Base-by-base conservation (phyloP, 2,888 invertebrate species). In the Pogonocherus hispidulus region DNA sequence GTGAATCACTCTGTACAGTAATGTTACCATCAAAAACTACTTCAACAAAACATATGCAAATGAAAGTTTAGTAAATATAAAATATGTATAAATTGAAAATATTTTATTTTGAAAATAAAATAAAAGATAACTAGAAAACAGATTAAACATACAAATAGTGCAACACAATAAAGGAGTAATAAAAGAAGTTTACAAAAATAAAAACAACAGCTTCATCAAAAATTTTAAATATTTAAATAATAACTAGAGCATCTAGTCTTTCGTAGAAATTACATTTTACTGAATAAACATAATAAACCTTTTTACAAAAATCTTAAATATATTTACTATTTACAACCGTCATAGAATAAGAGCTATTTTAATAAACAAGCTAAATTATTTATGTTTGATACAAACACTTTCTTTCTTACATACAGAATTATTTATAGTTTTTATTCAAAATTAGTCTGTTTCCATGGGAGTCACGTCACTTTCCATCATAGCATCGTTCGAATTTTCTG, bases 111-210 rank as follows among this genome's bases (percentile, higher is more conserved):
- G 27, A 62, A 67, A 67, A 57, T 57, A 63, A 66, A 55, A 62
- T 55, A 59, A 57, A 47, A 46, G 32, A 57, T 18, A 46, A 49
- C 60, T 56, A 51, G 59, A 65, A 72, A 72, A 72, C 69, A 66
- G 69, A 63, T 69, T 62, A 67, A 70, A 72, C 70, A 57, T 68
- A 72, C 68, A 67, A 68, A 70, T 68, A 72, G 70, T 72, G 72
- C 70, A 70, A 70, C 69, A 70, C 70, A 62, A 63, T 37, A 54
- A 19, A 62, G 60, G 51, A 49, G 60, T 65, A 67, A 65, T 70
- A 63, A 65, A 47, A 41, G 44, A 46, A 62, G 55, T 63, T 51
- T 67, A 69, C 66, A 72, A 69, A 72, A 67, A 72, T 72, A 72
- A 70, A 72, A 68, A 72, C 70, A 72, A 67, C 54, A 65, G 46